Base-by-base conservation (phyloP, 2,113 vertebrate species). In the Loxodonta africana region DNA sequence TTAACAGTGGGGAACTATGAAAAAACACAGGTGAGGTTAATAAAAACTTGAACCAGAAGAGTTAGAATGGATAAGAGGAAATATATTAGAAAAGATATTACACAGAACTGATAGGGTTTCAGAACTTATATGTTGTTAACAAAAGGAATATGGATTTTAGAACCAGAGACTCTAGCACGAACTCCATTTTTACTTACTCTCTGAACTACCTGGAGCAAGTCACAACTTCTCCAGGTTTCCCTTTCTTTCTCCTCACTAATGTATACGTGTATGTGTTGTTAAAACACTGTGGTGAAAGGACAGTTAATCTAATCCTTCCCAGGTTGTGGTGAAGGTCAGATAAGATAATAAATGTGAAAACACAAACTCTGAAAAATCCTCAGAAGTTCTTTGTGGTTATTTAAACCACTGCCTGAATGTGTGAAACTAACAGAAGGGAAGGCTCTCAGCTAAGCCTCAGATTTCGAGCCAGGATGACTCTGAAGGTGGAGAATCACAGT, bases 231-330 rank as follows among this genome's bases (percentile, higher is more conserved):
- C 62, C 33, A 53, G 44, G 7, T 6, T 11, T 41, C 4, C 0
- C 21, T 57, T 74, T 41, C 41, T 20, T 82, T 60, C 53, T 53
- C 14, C 20, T 62, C 5, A 1, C 30, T 48, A 17, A 41, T 1
- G 4, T 57, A 25, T 18, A 11, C 25, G 6, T 5, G 8, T 6
- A 0, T 1, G 2, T 63, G 37, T 62, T 65, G 65, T 2, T 18
- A 25, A 90, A 81, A 46, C 23, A 3, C 30, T 9, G 2, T 4
- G 44, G 44, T 21, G 25, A 85, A 26, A 8, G 78, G 21, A 62
- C 37, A 44, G 46, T 20, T 46, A 10, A 12, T 46, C 23, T 80
- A 46, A 9, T 30, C 41, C 28, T 5, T 62, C 53, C 30, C 25
- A 15, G 37, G 18, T 46, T 23, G 44, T 77, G 37, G 76, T 1